These are phyloP conservation scores for Lordiphosa fenestrarum DNA, from an alignment of 2,888 invertebrate species.

Conservation along the genomic window DNA sequence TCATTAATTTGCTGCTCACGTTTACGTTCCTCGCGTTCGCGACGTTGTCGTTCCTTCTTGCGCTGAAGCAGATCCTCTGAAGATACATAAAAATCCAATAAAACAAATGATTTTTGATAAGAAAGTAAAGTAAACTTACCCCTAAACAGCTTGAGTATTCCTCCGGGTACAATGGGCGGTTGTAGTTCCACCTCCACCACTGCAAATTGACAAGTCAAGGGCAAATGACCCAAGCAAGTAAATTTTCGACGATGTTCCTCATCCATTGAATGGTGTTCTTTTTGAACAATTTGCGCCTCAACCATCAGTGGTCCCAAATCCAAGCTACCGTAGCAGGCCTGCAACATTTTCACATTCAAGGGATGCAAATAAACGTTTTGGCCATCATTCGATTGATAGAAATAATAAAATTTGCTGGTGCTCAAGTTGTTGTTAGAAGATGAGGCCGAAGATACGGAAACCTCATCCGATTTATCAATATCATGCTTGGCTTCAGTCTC, in stretches of 20 bases:
- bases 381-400: conserved; percentile 89
- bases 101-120: neutral
- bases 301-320: conserved; percentile 88
- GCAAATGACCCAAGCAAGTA: conserved; percentile 91
- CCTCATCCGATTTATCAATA: conserved; percentile 51
- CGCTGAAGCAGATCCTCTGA: conserved; percentile 88
- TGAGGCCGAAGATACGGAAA: conserved; percentile 48
- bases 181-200: conserved; percentile 92
- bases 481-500: conserved; percentile 30
- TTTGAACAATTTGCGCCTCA: conserved; percentile 90
- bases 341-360: conserved; percentile 93
- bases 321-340: conserved; percentile 90
- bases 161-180: conserved; percentile 86
- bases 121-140: conserved; percentile 80
- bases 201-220: conserved; percentile 93
- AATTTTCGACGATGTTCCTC: conserved; percentile 89
- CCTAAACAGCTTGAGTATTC: conserved; percentile 86
- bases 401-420: conserved; percentile 77
- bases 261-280: conserved; percentile 91
- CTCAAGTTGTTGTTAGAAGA: conserved; percentile 79
- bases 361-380: conserved; percentile 96
- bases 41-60: conserved; percentile 85
- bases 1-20: conserved; percentile 89
- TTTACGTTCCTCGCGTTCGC: conserved; percentile 88
- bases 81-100: conserved; percentile 10